These are phyloP conservation scores for Pseudomyrmex concolor DNA, from an alignment of 1,140 invertebrate species.

Conservation along the genomic window DNA sequence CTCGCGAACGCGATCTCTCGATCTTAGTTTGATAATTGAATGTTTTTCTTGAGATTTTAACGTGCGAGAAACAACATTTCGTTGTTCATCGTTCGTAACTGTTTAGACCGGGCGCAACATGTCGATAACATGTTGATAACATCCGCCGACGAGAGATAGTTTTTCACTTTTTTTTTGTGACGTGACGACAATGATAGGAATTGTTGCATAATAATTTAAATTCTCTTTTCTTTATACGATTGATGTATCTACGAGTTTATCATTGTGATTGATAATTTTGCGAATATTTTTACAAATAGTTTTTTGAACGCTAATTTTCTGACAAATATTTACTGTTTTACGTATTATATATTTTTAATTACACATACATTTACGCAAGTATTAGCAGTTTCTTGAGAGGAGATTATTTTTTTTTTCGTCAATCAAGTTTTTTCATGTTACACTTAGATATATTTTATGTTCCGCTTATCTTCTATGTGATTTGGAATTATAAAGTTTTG, in stretches of 20 bases:
- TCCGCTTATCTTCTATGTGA: too few species aligned
- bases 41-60: background rate
- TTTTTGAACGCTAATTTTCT: background rate
- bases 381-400: background rate
- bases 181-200: too few species aligned
- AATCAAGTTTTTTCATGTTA: background rate
- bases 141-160: too few species aligned
- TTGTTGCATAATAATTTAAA: too few species aligned
- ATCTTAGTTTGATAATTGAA: background rate
- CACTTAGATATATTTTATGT: too few species aligned
- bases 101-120: background rate
- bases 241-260: constrained; percentile 8
- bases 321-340: background rate
- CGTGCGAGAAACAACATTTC: constrained; percentile 9
- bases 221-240: constrained; percentile 12
- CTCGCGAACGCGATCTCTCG: too few species aligned
- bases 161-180: too few species aligned
- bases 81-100: background rate
- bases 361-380: too few species aligned
- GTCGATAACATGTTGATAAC: too few species aligned
- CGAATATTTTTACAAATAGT: constrained; percentile 1
- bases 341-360: background rate
- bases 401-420: background rate
- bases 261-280: constrained; percentile 28
- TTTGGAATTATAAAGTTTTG: too few species aligned